Percentiles rank a stretch among this genome's conserved stretches.
These are phyloP conservation scores for Opisthocomus hoazin DNA, from an alignment of 2,113 vertebrate species.

Conservation along the genomic window DNA sequence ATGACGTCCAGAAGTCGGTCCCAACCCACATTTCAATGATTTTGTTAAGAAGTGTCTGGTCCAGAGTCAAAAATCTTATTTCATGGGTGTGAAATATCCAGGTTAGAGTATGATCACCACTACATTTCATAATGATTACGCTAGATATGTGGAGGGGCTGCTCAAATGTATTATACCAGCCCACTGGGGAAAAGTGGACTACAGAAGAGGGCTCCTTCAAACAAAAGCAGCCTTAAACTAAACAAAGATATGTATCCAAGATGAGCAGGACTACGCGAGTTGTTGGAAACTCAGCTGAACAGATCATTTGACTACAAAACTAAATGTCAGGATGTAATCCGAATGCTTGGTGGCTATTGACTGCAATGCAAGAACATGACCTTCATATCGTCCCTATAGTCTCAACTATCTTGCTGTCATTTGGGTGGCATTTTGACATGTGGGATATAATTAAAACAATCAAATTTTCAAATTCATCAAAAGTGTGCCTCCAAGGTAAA, in stretches of 20 bases:
- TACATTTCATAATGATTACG: neutral
- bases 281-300: neutral
- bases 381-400: neutral
- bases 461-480: neutral
- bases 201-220: neutral
- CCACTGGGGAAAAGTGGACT: neutral
- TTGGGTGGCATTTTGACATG: neutral
- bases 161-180: neutral
- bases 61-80: neutral
- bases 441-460: neutral
- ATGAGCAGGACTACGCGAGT: neutral
- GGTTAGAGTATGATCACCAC: neutral
- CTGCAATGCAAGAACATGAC: neutral
- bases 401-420: neutral
- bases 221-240: neutral
- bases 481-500: neutral
- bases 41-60: neutral
- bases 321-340: neutral
- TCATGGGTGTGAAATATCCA: neutral
- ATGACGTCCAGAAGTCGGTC: neutral
- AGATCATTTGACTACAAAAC: neutral
- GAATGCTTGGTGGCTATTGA: neutral
- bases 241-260: neutral
- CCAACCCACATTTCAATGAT: neutral
- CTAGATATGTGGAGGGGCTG: neutral